Percentiles rank a stretch among this genome's conserved stretches.
phyloP scores from a whole-genome alignment of 1,140 invertebrate genomes.

The Psix sp. region DNA sequence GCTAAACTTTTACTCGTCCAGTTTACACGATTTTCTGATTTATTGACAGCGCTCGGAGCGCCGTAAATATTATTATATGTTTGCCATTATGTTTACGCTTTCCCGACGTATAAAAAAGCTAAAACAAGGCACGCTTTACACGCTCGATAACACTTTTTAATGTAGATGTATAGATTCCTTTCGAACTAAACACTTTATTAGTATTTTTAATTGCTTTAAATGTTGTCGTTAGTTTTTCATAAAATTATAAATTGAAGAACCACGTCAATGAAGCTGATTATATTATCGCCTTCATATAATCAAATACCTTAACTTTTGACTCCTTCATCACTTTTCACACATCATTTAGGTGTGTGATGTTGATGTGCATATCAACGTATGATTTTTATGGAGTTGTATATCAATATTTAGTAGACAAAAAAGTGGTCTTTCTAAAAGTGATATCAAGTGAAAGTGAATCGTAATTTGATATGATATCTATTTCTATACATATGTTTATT shows the following conservation, averaged over 20 bases:
- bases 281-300: too few species aligned
- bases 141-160: slow-evolving; percentile 26
- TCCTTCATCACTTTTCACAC: too few species aligned
- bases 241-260: too few species aligned
- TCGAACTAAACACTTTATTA: too few species aligned
- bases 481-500: slow-evolving; percentile 2
- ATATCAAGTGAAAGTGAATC: slow-evolving; percentile 16
- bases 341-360: too few species aligned
- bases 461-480: slow-evolving; percentile 13
- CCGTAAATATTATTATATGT: slow-evolving; percentile 32
- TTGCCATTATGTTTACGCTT: slow-evolving; percentile 19
- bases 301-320: too few species aligned
- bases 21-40: slow-evolving; percentile 35
- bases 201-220: too few species aligned
- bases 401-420: too few species aligned
- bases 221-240: too few species aligned
- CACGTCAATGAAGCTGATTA: not conserved
- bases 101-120: slow-evolving; percentile 14
- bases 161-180: slow-evolving; percentile 5
- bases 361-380: too few species aligned
- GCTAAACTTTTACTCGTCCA: slow-evolving; percentile 43
- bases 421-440: slow-evolving; percentile 2
- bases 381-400: too few species aligned
- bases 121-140: slow-evolving; percentile 15
- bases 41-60: slow-evolving; percentile 23